Evolutionary conservation across 1,140 invertebrate genomes (phyloP).

Genomic region (Drosophila saltans): DNA sequence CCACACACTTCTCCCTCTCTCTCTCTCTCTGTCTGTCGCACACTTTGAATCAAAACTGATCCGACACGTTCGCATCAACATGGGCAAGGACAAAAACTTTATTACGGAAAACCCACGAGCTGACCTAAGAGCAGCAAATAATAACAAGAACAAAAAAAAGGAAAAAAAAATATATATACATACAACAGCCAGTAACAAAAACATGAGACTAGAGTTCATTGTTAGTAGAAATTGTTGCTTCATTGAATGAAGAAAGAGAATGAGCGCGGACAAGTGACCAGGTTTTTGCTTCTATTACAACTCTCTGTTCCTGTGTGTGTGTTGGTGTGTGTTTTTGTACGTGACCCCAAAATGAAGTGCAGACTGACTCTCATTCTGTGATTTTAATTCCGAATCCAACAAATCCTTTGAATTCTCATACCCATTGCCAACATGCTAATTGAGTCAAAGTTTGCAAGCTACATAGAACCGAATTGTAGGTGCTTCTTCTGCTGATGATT

Average conservation of each 20-base stretch:
- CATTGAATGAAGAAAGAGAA: slow-evolving; percentile 3
- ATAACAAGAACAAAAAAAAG: not conserved
- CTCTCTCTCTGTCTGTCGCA: no score
- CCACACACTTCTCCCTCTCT: no score
- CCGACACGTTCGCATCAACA: slow-evolving; percentile 18
- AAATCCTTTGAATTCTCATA: not conserved
- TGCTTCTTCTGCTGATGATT: slow-evolving; percentile 44
- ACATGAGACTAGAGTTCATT: slow-evolving; percentile 38
- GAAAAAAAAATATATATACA: not conserved
- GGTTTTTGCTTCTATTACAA: slow-evolving; percentile 23
- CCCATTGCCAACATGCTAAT: slow-evolving; percentile 52
- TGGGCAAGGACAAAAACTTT: slow-evolving; percentile 9
- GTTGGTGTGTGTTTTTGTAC: slow-evolving; percentile 35
- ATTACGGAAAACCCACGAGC: slow-evolving; percentile 11
- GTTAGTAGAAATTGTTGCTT: slow-evolving; percentile 18
- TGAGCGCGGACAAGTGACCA: slow-evolving; percentile 30
- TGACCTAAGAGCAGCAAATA: slow-evolving; percentile 29
- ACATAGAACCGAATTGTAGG: not conserved
- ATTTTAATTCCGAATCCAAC: not conserved
- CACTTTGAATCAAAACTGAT: not conserved
- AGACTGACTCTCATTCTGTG: not conserved
- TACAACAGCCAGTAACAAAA: no score
- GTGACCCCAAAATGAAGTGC: slow-evolving; percentile 40
- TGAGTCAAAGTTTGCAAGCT: slow-evolving; percentile 55
- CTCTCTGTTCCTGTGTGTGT: slow-evolving; percentile 39